Evolutionary conservation across 2,888 invertebrate genomes (phyloP).

Genomic region (Zaprionus bogoriensis): DNA sequence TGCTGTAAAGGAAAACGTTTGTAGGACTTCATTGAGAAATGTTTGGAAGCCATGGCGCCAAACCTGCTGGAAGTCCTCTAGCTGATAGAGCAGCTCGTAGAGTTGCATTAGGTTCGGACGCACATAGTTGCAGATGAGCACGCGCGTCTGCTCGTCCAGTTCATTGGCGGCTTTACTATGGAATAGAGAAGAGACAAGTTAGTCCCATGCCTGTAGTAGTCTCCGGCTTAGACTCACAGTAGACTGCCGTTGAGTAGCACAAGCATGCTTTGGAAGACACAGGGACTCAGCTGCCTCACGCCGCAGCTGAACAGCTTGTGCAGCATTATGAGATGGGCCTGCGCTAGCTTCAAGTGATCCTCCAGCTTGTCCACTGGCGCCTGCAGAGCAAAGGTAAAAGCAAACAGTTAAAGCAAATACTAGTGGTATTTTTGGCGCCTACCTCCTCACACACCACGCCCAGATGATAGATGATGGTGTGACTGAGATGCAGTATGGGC

Average conservation of each 20-base stretch:
- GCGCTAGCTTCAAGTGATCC: constrained; percentile 57
- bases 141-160: constrained; percentile 8
- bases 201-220: not conserved
- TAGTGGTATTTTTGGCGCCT: no score
- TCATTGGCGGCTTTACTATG: constrained; percentile 35
- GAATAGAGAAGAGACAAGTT: no score
- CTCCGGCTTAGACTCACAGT: constrained; percentile 27
- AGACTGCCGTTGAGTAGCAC: constrained; percentile 24
- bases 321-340: constrained; percentile 61
- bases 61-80: constrained; percentile 50
- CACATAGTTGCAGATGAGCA: constrained; percentile 40
- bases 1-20: constrained; percentile 30
- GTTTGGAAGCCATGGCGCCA: no score
- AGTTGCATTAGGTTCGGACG: constrained; percentile 34
- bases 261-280: constrained; percentile 33
- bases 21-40: no score
- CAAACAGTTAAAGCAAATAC: no score
- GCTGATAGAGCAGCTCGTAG: constrained; percentile 47
- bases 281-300: constrained; percentile 70
- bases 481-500: constrained; percentile 47
- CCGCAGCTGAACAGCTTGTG: constrained; percentile 41
- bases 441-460: constrained; percentile 34
- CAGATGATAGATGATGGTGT: constrained; percentile 45
- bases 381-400: not conserved
- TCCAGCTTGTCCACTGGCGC: constrained; percentile 33